phyloP scores from a whole-genome alignment of 2,888 invertebrate species.

The Aphidoletes aphidimyza region DNA sequence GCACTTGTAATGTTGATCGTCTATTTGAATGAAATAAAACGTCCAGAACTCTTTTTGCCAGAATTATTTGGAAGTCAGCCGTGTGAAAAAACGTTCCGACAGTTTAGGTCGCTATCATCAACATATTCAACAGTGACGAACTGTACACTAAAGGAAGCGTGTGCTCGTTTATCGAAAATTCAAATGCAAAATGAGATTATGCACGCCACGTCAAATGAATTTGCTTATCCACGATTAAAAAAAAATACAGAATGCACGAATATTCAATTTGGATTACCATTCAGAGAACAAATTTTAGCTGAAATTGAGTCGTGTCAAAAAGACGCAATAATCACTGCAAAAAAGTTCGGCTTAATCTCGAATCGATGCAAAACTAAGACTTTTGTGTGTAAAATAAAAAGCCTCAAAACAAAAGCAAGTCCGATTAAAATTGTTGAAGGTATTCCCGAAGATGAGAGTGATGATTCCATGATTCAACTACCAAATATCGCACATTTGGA shows the following conservation, averaged over 20 bases:
- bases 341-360: neutral
- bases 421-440: neutral
- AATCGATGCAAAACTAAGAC: neutral
- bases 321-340: neutral
- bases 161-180: neutral
- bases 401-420: neutral
- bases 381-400: neutral
- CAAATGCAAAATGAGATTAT: neutral
- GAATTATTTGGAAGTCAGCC: neutral
- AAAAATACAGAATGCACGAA: neutral
- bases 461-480: neutral
- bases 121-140: conserved; percentile 25
- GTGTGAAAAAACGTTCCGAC: conserved; percentile 4
- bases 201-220: neutral
- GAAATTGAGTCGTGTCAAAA: neutral
- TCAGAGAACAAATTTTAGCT: neutral
- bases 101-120: conserved; percentile 7
- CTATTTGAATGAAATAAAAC: neutral
- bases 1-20: neutral
- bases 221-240: neutral
- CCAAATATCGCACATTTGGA: neutral
- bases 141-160: neutral
- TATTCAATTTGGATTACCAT: neutral
- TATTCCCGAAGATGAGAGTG: too few relatives aligned
- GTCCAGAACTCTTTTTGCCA: neutral